Percentiles rank a stretch among this genome's conserved stretches.
phyloP scores from a whole-genome alignment of 2,888 invertebrate species.

The Crematogaster levior region DNA sequence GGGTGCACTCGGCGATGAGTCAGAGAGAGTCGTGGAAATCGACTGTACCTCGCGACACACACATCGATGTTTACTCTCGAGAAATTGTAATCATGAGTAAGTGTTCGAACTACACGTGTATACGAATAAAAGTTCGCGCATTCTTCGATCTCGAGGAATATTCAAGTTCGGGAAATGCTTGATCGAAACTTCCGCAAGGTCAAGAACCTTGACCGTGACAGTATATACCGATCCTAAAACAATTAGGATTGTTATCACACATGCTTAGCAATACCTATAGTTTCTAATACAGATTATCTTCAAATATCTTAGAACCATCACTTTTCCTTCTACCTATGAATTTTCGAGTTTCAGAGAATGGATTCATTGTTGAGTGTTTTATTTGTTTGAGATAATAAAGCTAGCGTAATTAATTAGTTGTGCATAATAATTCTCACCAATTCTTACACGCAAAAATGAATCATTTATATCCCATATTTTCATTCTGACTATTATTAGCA shows the following conservation, averaged over 20 bases:
- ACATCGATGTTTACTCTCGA: not conserved
- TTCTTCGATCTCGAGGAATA: not conserved
- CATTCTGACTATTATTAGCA: not conserved
- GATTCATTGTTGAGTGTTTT: not conserved
- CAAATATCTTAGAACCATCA: not conserved
- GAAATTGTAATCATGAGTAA: slow-evolving; percentile 3
- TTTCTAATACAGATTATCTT: not conserved
- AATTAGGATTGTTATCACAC: slow-evolving; percentile 37
- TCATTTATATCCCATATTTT: not conserved
- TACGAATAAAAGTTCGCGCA: not conserved
- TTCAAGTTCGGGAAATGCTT: slow-evolving; percentile 1
- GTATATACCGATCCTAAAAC: not conserved
- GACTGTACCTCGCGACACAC: not conserved
- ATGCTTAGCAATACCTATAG: not conserved
- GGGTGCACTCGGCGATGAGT: slow-evolving; percentile 18
- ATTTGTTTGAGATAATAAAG: not conserved
- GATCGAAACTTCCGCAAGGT: slow-evolving; percentile 20
- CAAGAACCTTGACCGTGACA: slow-evolving; percentile 40
- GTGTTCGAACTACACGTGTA: not conserved
- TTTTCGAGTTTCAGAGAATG: not conserved
- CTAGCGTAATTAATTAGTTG: not conserved
- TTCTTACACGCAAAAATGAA: not conserved
- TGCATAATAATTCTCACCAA: not conserved
- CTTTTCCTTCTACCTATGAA: not conserved
- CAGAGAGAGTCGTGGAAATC: slow-evolving; percentile 9